Conservation (phyloP, 2,113 vertebrate genomes). For the Poeciliopsis occidentalis region DNA sequence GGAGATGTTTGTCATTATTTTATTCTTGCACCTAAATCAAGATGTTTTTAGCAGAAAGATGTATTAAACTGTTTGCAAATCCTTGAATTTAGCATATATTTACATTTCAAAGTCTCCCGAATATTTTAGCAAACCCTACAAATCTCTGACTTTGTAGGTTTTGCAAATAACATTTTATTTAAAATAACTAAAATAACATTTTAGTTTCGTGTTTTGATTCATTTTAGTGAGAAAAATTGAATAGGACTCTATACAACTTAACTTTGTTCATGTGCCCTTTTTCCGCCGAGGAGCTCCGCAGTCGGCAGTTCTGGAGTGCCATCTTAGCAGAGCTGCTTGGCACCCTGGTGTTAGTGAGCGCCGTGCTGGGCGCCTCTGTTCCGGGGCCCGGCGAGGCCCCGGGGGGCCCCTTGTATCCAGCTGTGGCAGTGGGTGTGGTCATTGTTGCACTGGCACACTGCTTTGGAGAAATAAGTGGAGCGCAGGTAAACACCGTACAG, state of each 20-base stretch:
- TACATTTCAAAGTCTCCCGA: too few relatives aligned
- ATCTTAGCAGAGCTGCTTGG: conserved; percentile 78
- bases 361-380: conserved; percentile 81
- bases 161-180: too few relatives aligned
- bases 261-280: conserved; percentile 10
- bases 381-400: conserved; percentile 57
- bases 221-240: neutral
- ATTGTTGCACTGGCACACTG: conserved; percentile 75
- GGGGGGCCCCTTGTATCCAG: conserved; percentile 77
- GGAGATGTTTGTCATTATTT: neutral
- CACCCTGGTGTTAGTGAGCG: conserved; percentile 82
- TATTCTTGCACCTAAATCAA: neutral
- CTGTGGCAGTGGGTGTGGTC: conserved; percentile 78
- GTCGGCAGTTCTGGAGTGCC: conserved; percentile 80
- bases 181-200: too few relatives aligned
- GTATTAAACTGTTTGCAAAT: too few relatives aligned
- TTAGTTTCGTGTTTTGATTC: neutral
- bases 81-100: too few relatives aligned
- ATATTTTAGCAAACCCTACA: too few relatives aligned
- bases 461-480: conserved; percentile 82
- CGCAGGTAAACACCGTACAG: conserved; percentile 76
- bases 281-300: conserved; percentile 75
- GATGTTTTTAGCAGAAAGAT: too few relatives aligned
- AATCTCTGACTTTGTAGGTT: too few relatives aligned
- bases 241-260: neutral